Conservation (phyloP, 2,888 invertebrate genomes). For the Psococerastis gibbosa region DNA sequence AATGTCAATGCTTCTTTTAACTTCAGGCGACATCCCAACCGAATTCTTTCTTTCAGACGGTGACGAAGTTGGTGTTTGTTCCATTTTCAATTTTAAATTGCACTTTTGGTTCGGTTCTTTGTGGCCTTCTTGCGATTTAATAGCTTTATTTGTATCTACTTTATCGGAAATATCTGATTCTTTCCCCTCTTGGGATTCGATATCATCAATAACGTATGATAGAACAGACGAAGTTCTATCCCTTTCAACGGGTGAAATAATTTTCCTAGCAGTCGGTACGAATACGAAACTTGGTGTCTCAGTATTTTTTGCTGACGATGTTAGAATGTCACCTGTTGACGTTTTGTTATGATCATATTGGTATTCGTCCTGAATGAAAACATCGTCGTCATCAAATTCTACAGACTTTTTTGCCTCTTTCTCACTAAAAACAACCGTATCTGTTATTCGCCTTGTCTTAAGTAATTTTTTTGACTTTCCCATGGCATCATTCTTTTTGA, state of each 20-base stretch:
- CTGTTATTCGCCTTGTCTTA: conserved; percentile 21
- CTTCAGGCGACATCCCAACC: conserved; percentile 11
- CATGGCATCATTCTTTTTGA: conserved; percentile 8
- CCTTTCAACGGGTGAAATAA: conserved; percentile 50
- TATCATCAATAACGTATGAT: conserved; percentile 28
- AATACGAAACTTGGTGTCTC: conserved; percentile 38
- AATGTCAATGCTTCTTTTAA: conserved; percentile 13
- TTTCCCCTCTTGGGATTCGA: conserved; percentile 20
- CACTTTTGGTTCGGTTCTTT: conserved; percentile 11
- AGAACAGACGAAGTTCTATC: conserved; percentile 35
- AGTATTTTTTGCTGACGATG: background rate
- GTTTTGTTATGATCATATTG: conserved; percentile 10
- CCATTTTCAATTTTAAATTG: conserved; percentile 14
- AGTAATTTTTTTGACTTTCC: conserved; percentile 18
- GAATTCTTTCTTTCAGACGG: conserved; percentile 14
- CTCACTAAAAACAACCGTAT: conserved; percentile 18
- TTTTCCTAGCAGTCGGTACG: conserved; percentile 60
- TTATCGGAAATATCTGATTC: conserved; percentile 12
- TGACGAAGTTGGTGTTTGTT: conserved; percentile 7
- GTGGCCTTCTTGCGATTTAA: conserved; percentile 6
- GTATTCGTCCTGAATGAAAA: conserved; percentile 1
- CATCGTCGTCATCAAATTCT: conserved; percentile 11
- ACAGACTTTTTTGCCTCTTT: conserved; percentile 9
- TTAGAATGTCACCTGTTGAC: conserved; percentile 12
- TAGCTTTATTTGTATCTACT: too few species aligned